Evolutionary conservation across 2,797 vertebrate species (phyloP).

Genomic region (Sebastes cheni): DNA sequence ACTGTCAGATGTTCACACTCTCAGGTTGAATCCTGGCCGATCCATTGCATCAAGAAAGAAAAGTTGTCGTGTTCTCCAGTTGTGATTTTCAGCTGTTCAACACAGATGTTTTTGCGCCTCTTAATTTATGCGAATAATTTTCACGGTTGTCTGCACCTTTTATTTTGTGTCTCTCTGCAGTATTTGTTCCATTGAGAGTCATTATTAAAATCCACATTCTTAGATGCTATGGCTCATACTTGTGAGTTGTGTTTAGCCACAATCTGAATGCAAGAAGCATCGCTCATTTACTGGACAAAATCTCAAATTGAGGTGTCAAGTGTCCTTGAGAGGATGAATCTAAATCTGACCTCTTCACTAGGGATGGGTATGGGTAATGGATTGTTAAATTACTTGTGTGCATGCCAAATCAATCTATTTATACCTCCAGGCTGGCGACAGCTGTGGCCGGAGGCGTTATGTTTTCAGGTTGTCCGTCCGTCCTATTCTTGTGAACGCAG

Average conservation of each 20-base stretch:
- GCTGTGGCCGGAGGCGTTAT: no score
- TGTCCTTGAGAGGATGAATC: background rate
- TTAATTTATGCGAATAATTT: constrained; percentile 8
- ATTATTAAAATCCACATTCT: constrained; percentile 6
- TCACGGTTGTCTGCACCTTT: background rate
- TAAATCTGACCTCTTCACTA: background rate
- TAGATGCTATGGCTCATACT: background rate
- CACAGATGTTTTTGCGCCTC: constrained; percentile 14
- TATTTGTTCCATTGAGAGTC: constrained; percentile 6
- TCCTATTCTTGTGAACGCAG: no score
- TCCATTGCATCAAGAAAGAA: constrained; percentile 11
- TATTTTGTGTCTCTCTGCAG: background rate
- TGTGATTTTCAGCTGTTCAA: constrained; percentile 27
- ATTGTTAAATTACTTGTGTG: constrained; percentile 12
- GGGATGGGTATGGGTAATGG: background rate
- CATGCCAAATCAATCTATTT: background rate
- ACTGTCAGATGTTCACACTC: constrained; percentile 24
- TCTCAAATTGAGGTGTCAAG: constrained; percentile 11
- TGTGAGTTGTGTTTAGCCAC: background rate
- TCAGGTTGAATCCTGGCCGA: constrained; percentile 1
- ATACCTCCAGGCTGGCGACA: no score
- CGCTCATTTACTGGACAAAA: background rate
- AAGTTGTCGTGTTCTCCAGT: background rate
- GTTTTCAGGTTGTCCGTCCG: no score
- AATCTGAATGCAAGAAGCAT: background rate